A percentile compares a stretch with the other conserved stretches of the same genome.
Conservation (phyloP, 2,113 vertebrate genomes). For the Centropus bengalensis region DNA sequence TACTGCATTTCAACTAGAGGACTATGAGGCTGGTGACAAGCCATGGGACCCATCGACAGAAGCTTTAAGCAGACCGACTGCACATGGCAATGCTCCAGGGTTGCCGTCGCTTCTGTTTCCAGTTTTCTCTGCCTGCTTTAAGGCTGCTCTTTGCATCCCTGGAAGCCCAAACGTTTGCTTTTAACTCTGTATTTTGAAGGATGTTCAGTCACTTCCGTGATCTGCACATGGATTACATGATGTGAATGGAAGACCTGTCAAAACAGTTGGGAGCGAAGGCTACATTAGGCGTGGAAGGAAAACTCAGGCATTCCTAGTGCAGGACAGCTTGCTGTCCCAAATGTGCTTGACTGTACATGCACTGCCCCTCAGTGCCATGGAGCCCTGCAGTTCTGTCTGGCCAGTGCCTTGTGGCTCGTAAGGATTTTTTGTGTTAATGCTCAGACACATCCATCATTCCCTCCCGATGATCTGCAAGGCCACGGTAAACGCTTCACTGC, state of each 20-base stretch:
- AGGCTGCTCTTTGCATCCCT: background rate
- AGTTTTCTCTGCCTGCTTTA: background rate
- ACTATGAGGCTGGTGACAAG: background rate
- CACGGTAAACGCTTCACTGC: background rate
- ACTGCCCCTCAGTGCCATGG: background rate
- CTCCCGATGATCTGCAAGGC: background rate
- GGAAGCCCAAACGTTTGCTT: background rate
- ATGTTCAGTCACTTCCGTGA: background rate
- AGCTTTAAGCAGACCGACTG: background rate
- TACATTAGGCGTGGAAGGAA: background rate
- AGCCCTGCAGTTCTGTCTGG: conserved; percentile 2
- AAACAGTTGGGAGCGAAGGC: background rate
- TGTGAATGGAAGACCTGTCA: background rate
- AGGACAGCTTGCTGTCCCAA: background rate
- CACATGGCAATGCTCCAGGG: background rate
- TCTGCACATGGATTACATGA: background rate
- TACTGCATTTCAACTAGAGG: background rate
- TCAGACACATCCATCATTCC: background rate
- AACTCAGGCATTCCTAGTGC: background rate
- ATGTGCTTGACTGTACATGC: background rate
- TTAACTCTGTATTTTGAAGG: background rate
- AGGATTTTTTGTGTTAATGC: background rate
- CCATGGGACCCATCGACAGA: background rate
- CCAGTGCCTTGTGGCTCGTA: background rate
- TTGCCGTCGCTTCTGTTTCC: background rate